phyloP scores from a whole-genome alignment of 2,797 vertebrate genomes.

The Anguilla marmorata region DNA sequence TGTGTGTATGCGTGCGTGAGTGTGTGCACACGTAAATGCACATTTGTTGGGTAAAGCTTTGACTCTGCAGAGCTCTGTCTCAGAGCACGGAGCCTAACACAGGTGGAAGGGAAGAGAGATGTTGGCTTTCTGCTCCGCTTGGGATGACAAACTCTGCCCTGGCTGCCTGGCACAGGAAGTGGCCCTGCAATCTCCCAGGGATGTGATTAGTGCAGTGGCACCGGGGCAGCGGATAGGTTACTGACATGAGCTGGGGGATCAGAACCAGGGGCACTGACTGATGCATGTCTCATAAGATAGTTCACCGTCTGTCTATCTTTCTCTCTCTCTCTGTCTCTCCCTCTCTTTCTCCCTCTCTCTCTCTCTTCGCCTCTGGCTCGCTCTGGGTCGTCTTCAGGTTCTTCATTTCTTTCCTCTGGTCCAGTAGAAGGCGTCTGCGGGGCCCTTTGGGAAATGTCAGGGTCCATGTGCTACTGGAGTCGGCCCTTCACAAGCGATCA shows the following conservation, averaged over 20 bases:
- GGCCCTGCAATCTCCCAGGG: constrained; percentile 30
- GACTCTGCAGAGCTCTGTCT: background rate
- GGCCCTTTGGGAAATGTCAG: constrained; percentile 83
- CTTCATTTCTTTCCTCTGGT: constrained; percentile 67
- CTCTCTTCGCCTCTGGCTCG: constrained; percentile 64
- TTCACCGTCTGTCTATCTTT: constrained; percentile 29
- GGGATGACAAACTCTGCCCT: constrained; percentile 22
- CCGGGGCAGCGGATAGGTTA: constrained; percentile 33
- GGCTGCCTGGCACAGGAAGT: constrained; percentile 4
- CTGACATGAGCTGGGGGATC: constrained; percentile 45
- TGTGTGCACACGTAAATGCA: background rate
- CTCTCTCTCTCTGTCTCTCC: constrained; percentile 43
- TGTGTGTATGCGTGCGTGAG: background rate
- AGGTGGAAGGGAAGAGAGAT: constrained; percentile 27
- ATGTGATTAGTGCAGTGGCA: constrained; percentile 41
- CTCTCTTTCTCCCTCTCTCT: constrained; percentile 53
- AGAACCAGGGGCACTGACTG: constrained; percentile 48
- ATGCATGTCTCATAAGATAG: constrained; percentile 44
- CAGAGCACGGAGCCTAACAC: background rate
- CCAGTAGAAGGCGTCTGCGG: constrained; percentile 68
- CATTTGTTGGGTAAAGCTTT: background rate
- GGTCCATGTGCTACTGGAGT: constrained; percentile 75
- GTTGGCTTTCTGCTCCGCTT: constrained; percentile 28
- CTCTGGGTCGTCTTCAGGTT: constrained; percentile 71
- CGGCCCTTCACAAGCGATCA: constrained; percentile 81